Base-by-base conservation (phyloP, 2,888 invertebrate genomes). In the Strigamia maritima region DNA sequence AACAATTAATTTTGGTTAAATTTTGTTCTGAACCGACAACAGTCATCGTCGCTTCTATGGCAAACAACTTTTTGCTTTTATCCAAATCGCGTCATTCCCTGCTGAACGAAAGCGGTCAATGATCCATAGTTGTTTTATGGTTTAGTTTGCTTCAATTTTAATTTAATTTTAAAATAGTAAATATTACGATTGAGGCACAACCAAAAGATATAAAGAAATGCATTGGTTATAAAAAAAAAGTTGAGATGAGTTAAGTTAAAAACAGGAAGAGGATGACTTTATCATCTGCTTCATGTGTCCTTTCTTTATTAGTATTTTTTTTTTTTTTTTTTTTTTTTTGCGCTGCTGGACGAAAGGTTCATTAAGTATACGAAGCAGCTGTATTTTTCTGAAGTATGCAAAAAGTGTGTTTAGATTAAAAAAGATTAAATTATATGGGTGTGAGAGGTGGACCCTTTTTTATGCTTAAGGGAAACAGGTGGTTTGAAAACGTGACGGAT, bases 401-500 rank as follows among this genome's bases (percentile, higher is more conserved):
- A 49, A 6, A 14, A 49, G 16, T 14, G 6, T n/a, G 16, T n/a
- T n/a, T 16, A 28, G 6, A 65, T 26, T 24, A 24, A 65, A 65
- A 65, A 65, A 65, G 24, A 8, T 65, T 12, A 65, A 65, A 65
- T 65, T 65, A 65, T 65, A 65, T 26, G 26, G 65, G 65, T 26
- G 65, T 65, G 14, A 24, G 16, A 26, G 65, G 7, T 26, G 65
- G 24, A 26, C 26, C 49, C 26, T 65, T 65, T 65, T 65, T 65
- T 26, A 8, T 26, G 26, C 26, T 24, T n/a, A 60, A 60, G 60
- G 60, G 60, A 60, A 60, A 60, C 65, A 65, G 65, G 65, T 65
- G 65, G 65, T 65, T 8, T 22, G 12, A 12, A 65, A 65, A 65
- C 65, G 65, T 65, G 65, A 65, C 65, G 65, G 65, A 65, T 26